Base-by-base conservation (phyloP, 2,113 vertebrate species). In the Sinocyclocheilus grahami region DNA sequence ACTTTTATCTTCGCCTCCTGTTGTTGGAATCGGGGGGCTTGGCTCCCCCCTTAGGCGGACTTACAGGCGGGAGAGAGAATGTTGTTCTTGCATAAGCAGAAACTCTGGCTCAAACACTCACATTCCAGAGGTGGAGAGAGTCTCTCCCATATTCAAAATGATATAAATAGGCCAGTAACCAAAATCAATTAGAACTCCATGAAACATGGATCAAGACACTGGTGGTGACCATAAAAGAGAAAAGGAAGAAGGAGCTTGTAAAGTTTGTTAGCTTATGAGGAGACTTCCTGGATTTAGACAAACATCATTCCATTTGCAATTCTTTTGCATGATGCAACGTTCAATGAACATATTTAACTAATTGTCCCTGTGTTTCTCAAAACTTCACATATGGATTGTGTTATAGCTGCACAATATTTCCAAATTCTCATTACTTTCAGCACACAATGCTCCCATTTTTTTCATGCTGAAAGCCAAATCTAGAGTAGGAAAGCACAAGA, bases 61-160 rank as follows among this genome's bases (percentile, higher is more conserved):
- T 3, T 20, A 27, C 62, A 67, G 8, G 65, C 46, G 6, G 10
- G 48, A 83, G 81, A 48, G 63, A 55, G 48, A 83, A 69, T 0
- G 16, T 24, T 82, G 67, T 62, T 86, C 85, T 86, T 86, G 85
- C 78, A 72, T 86, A 75, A 81, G 85, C 53, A 81, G 67, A 71
- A 86, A 79, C 65, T 74, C 53, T 86, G 85, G 85, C 85, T 74
- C 51, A 22, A 74, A 82, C 11, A 11, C 78, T 82, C 53, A 13
- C 48, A 74, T 74, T 86, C 78, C 51, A 53, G 46, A 55, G 0
- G 27, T 10, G 33, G 53, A 55, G 33, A 9, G 8, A 72, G 63
- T 85, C 71, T 85, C 24, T 62, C 60, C 27, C 6, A 24, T 33
- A 76, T 33, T 51, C 37, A 22, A 51, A 67, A 60, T 30, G 9